These are phyloP conservation scores for Phoenoteleia sp. DNA, from an alignment of 2,888 invertebrate genomes.

Conservation along the genomic window DNA sequence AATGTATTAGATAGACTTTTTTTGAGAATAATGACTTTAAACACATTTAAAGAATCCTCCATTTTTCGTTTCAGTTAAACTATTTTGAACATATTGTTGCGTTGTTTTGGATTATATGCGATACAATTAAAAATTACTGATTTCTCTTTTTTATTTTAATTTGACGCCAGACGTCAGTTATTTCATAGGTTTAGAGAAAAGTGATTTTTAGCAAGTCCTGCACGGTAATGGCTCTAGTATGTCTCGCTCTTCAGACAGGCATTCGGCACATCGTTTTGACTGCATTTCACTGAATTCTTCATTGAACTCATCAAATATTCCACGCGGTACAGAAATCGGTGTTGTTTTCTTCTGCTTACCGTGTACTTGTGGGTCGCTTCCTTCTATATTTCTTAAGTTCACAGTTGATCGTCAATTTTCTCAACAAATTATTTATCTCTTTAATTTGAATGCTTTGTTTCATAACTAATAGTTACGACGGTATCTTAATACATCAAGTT, in stretches of 20 bases:
- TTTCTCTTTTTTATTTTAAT: no score
- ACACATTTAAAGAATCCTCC: no score
- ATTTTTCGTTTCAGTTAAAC: no score
- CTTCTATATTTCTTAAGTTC: conserved; percentile 27
- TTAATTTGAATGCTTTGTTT: conserved; percentile 16
- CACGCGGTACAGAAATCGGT: conserved; percentile 20
- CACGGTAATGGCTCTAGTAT: no score
- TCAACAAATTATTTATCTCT: neutral
- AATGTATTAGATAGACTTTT: neutral
- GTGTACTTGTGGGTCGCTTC: conserved; percentile 13
- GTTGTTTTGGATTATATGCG: no score
- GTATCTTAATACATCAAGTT: no score
- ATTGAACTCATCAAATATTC: conserved; percentile 31
- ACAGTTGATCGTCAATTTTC: conserved; percentile 34
- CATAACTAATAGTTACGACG: no score
- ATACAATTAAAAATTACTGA: no score
- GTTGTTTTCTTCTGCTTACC: conserved; percentile 30
- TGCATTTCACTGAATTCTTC: conserved; percentile 42
- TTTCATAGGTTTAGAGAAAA: neutral
- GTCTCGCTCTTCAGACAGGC: conserved; percentile 10
- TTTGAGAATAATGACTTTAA: no score
- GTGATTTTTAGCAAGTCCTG: neutral
- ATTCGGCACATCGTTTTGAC: conserved; percentile 20
- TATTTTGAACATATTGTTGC: no score
- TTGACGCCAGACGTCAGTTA: no score